phyloP scores from a whole-genome alignment of 2,888 invertebrate genomes.

The Aspidapion aeneum region DNA sequence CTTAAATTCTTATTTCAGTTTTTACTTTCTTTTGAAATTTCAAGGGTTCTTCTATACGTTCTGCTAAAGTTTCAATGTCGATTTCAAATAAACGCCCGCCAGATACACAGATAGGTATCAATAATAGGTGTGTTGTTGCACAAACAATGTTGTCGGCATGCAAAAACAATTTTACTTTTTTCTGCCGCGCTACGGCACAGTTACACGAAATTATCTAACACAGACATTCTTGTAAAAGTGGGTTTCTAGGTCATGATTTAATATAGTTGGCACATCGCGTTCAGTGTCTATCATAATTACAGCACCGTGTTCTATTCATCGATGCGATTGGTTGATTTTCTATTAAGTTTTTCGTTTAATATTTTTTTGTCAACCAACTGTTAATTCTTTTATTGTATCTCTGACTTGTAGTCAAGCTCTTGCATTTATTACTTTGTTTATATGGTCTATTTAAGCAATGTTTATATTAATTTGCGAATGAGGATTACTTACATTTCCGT shows the following conservation, averaged over 20 bases:
- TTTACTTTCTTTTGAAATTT: too few relatives aligned
- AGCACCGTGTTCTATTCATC: neutral
- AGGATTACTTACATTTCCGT: too few relatives aligned
- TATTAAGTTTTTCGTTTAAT: neutral
- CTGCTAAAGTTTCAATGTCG: neutral
- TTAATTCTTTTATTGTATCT: neutral
- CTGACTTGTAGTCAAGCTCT: too few relatives aligned
- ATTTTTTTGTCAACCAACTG: neutral
- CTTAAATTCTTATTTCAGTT: too few relatives aligned
- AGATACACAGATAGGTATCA: neutral
- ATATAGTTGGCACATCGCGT: constrained; percentile 22
- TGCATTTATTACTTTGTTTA: too few relatives aligned
- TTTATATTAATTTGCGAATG: too few relatives aligned
- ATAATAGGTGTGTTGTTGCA: neutral
- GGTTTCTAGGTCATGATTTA: constrained; percentile 28
- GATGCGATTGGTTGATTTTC: neutral
- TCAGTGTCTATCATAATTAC: neutral
- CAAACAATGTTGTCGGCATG: neutral
- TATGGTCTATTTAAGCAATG: too few relatives aligned
- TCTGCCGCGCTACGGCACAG: neutral
- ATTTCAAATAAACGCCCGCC: too few relatives aligned
- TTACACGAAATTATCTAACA: constrained; percentile 25
- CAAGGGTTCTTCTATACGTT: too few relatives aligned
- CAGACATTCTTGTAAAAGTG: constrained; percentile 24
- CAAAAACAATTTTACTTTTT: neutral